Conservation (phyloP, 2,113 vertebrate genomes). For the Misgurnus anguillicaudatus region DNA sequence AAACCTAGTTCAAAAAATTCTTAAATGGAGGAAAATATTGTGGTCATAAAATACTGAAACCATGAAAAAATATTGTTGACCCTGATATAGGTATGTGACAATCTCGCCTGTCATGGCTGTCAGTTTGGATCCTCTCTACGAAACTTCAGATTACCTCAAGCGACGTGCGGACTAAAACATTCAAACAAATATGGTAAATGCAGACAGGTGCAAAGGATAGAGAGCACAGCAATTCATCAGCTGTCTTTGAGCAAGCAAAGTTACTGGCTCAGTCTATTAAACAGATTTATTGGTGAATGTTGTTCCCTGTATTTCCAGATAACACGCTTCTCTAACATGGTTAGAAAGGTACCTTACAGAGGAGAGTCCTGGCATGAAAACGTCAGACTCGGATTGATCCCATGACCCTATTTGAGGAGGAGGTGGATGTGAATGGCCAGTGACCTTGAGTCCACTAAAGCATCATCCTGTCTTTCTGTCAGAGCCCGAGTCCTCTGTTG, state of each 20-base stretch:
- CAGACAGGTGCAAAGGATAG: slow-evolving; percentile 1
- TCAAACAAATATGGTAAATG: too few relatives aligned
- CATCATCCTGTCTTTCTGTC: slow-evolving; percentile 10
- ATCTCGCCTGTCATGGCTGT: too few relatives aligned
- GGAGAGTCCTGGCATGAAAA: not conserved
- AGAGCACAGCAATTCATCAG: slow-evolving; percentile 13
- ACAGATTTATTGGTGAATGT: slow-evolving; percentile 27
- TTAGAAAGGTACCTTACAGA: not conserved
- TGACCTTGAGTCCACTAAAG: slow-evolving; percentile 9
- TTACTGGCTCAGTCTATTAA: slow-evolving; percentile 21
- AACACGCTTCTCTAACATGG: slow-evolving; percentile 10
- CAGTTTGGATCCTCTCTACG: too few relatives aligned
- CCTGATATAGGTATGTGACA: too few relatives aligned
- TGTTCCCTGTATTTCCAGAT: slow-evolving; percentile 30
- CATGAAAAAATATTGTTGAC: too few relatives aligned
- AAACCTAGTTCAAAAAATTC: too few relatives aligned
- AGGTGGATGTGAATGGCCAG: slow-evolving; percentile 20
- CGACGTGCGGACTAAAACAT: too few relatives aligned
- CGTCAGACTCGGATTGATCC: slow-evolving; percentile 15
- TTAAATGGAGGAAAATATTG: too few relatives aligned
- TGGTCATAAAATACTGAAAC: too few relatives aligned
- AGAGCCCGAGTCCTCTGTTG: not conserved
- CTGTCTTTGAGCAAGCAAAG: slow-evolving; percentile 12
- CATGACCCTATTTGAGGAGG: not conserved
- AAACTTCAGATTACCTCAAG: too few relatives aligned